Percentiles rank a stretch among this genome's conserved stretches.
Conservation (phyloP, 2,797 vertebrate species). For the Petrocephalus schoutedeni region DNA sequence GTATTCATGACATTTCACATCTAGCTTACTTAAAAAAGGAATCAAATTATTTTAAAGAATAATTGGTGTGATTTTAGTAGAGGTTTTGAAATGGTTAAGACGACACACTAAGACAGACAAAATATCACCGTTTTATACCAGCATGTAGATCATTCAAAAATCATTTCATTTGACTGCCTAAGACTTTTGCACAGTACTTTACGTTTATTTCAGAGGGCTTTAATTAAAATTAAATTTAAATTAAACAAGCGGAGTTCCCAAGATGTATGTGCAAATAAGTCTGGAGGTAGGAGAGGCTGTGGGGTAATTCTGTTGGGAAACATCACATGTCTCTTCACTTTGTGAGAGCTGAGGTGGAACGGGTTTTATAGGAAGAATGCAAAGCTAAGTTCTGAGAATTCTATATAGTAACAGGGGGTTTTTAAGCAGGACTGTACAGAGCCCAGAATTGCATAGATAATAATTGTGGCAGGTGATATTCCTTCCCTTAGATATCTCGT, state of each 20-base stretch:
- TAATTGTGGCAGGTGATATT: not conserved
- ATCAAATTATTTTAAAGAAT: no score
- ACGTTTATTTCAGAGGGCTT: not conserved
- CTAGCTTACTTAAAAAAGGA: no score
- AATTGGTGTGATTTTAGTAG: no score
- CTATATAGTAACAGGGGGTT: not conserved
- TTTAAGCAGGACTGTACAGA: not conserved
- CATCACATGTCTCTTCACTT: not conserved
- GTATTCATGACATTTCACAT: no score
- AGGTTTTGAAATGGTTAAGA: no score
- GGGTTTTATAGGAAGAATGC: not conserved
- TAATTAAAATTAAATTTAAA: conserved; percentile 10
- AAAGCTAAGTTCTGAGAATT: not conserved
- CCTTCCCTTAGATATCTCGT: not conserved
- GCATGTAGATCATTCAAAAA: no score
- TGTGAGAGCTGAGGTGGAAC: not conserved
- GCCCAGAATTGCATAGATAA: not conserved
- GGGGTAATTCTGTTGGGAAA: not conserved
- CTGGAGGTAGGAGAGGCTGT: not conserved
- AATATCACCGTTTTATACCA: no score
- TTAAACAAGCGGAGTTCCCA: not conserved
- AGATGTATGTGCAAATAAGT: not conserved
- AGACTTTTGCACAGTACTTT: no score
- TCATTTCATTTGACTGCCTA: no score
- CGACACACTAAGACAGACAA: no score